Percentiles rank a stretch among this genome's conserved stretches.
These are phyloP conservation scores for Nebria brevicollis DNA, from an alignment of 2,888 invertebrate genomes.

Conservation along the genomic window DNA sequence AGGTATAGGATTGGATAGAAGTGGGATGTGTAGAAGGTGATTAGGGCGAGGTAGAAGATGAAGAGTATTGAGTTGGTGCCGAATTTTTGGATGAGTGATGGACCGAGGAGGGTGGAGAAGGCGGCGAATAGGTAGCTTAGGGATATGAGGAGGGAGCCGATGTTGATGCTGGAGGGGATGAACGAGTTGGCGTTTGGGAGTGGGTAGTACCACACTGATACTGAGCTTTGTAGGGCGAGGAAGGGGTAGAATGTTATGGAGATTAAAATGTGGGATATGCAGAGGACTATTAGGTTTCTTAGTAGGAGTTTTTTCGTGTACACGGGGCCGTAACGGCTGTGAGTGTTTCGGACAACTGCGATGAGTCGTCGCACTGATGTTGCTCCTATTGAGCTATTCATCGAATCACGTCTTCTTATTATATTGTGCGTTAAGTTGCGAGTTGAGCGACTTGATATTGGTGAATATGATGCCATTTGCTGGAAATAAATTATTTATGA, in stretches of 20 bases:
- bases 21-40: constrained; percentile 71
- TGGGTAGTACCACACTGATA: constrained; percentile 64
- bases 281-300: constrained; percentile 67
- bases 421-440: constrained; percentile 62
- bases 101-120: constrained; percentile 66
- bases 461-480: constrained; percentile 68
- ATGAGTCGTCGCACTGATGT: constrained; percentile 80
- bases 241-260: constrained; percentile 74
- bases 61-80: constrained; percentile 65
- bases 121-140: constrained; percentile 72
- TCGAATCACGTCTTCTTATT: constrained; percentile 72
- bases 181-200: constrained; percentile 37
- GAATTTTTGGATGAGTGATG: constrained; percentile 65
- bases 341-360: constrained; percentile 65
- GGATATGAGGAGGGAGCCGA: constrained; percentile 72
- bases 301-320: constrained; percentile 65
- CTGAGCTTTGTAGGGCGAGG: constrained; percentile 67
- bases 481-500: constrained; percentile 43
- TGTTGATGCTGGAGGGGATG: constrained; percentile 51
- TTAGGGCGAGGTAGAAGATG: constrained; percentile 66
- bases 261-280: constrained; percentile 70
- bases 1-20: constrained; percentile 67
- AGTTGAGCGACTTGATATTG: constrained; percentile 68
- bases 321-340: constrained; percentile 55
- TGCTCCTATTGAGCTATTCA: constrained; percentile 78